Evolutionary conservation across 2,113 vertebrate genomes (phyloP).

Genomic region (Callaeas wilsoni): DNA sequence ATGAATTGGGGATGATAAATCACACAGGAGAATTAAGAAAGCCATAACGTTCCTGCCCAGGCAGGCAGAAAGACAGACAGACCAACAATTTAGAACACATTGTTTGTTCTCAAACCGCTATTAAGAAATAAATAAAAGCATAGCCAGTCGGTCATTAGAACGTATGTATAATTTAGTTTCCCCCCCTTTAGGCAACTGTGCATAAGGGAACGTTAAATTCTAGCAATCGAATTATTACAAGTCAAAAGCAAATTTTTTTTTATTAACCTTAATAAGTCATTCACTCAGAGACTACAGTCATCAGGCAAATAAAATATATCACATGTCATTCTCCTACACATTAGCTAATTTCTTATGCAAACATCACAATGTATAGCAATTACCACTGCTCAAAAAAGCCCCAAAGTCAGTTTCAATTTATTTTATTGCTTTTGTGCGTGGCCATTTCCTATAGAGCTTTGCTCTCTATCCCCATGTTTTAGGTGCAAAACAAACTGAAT

Average conservation of each 20-base stretch:
- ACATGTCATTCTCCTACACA: slow-evolving; percentile 75
- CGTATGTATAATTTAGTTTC: slow-evolving; percentile 71
- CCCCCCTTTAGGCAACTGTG: slow-evolving; percentile 73
- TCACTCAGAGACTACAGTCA: slow-evolving; percentile 78
- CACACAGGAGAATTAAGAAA: slow-evolving; percentile 79
- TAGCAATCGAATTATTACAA: slow-evolving; percentile 78
- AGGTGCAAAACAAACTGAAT: slow-evolving; percentile 51
- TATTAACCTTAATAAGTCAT: slow-evolving; percentile 83
- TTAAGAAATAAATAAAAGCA: slow-evolving; percentile 75
- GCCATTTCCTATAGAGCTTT: slow-evolving; percentile 71
- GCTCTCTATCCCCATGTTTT: slow-evolving; percentile 43
- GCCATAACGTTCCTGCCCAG: slow-evolving; percentile 75
- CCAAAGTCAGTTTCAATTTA: slow-evolving; percentile 78
- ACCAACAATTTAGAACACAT: slow-evolving; percentile 77
- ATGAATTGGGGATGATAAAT: slow-evolving; percentile 83
- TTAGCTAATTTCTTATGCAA: slow-evolving; percentile 82
- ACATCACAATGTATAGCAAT: slow-evolving; percentile 82
- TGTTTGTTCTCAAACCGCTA: slow-evolving; percentile 74
- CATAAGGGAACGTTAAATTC: slow-evolving; percentile 77
- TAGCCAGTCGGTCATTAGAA: slow-evolving; percentile 74
- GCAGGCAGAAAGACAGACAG: slow-evolving; percentile 80
- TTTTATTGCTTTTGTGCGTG: slow-evolving; percentile 76
- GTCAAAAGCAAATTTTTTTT: slow-evolving; percentile 77
- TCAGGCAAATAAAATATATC: slow-evolving; percentile 77
- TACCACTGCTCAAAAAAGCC: slow-evolving; percentile 69